These are phyloP conservation scores for Sphaerophoria rueppellii DNA, from an alignment of 2,888 invertebrate genomes.

Conservation along the genomic window DNA sequence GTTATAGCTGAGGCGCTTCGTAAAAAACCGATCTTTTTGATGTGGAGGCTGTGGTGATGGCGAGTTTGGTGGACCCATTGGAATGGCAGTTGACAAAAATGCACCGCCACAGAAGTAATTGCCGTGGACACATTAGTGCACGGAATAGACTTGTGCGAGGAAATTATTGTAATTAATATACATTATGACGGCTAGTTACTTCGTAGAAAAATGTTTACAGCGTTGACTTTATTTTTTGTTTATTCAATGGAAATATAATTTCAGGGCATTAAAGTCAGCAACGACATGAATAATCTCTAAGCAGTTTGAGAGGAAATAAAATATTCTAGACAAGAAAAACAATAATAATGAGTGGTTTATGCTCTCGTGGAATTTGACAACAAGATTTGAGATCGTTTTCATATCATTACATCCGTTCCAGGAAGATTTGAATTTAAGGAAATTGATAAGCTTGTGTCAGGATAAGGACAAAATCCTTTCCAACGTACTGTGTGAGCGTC, in stretches of 20 bases:
- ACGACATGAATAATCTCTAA: no score
- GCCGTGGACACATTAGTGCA: conserved; percentile 40
- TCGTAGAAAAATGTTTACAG: conserved; percentile 49
- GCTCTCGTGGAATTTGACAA: no score
- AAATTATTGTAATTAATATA: conserved; percentile 68
- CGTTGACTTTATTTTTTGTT: conserved; percentile 31
- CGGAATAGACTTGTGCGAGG: conserved; percentile 20
- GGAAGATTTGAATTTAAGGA: no score
- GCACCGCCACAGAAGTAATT: conserved; percentile 54
- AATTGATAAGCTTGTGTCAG: no score
- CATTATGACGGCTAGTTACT: conserved; percentile 21
- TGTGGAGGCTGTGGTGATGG: conserved; percentile 9
- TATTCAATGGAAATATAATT: conserved; percentile 36
- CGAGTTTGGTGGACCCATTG: conserved; percentile 53
- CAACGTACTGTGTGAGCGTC: no score
- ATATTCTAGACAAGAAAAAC: no score
- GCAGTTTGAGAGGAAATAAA: no score
- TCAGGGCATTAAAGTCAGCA: background rate
- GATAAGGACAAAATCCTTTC: no score
- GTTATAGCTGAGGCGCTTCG: conserved; percentile 39
- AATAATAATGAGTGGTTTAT: no score
- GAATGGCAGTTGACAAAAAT: conserved; percentile 51
- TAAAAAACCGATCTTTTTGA: conserved; percentile 53
- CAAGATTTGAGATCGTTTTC: no score
- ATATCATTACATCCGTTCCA: no score